phyloP scores from a whole-genome alignment of 2,113 vertebrate species.

The Atlantisia rogersi region DNA sequence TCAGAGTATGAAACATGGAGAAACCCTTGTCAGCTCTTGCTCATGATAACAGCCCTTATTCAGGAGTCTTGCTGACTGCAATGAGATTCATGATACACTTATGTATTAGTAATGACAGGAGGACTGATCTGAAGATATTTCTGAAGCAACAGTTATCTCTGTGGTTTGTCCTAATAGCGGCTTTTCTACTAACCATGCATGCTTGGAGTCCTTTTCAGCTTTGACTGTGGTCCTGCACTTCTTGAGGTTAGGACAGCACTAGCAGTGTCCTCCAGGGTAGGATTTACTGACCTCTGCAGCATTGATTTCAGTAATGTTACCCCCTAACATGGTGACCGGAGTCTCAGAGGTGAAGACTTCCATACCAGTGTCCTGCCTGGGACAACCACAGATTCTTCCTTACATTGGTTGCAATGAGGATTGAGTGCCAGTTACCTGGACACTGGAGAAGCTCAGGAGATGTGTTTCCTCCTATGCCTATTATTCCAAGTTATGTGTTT shows the following conservation, averaged over 20 bases:
- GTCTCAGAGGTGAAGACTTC: neutral
- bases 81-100: neutral
- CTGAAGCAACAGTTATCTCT: neutral
- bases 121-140: neutral
- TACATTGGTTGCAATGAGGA: neutral
- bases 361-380: neutral
- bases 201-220: neutral
- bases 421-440: neutral
- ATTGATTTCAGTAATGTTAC: neutral
- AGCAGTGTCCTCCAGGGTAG: neutral
- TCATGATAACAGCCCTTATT: neutral
- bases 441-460: neutral
- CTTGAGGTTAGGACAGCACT: neutral
- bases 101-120: neutral
- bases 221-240: neutral
- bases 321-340: neutral
- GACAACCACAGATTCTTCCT: neutral
- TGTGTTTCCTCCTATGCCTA: neutral
- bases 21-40: neutral
- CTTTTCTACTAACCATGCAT: neutral
- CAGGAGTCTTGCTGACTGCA: neutral
- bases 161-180: neutral
- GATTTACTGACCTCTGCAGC: neutral
- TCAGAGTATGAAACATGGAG: neutral
- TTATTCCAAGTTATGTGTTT: neutral